phyloP scores from a whole-genome alignment of 2,888 invertebrate species.

The Phortica okadai region DNA sequence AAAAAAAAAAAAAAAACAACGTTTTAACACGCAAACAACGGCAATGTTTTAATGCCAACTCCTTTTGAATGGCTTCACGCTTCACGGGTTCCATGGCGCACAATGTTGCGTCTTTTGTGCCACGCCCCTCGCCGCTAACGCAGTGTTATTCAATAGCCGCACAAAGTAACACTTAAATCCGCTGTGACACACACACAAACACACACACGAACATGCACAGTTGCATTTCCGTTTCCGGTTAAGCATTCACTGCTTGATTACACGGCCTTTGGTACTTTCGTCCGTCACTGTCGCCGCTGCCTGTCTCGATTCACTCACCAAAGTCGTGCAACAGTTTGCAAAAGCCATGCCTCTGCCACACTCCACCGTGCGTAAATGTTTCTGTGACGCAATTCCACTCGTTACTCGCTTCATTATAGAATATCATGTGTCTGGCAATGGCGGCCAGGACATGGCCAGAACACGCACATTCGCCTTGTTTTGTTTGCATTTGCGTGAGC shows the following conservation, averaged over 20 bases:
- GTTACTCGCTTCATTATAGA: conserved; percentile 15
- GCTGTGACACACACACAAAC: background rate
- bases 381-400: conserved; percentile 18
- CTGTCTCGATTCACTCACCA: background rate
- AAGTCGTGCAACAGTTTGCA: conserved; percentile 15
- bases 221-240: conserved; percentile 28
- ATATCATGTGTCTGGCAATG: conserved; percentile 6
- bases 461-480: background rate
- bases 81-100: background rate
- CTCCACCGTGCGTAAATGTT: background rate
- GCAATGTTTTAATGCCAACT: too few relatives aligned
- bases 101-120: background rate
- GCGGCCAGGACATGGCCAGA: conserved; percentile 1
- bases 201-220: background rate
- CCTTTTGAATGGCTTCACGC: background rate
- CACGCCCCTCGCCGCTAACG: background rate
- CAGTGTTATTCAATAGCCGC: conserved; percentile 21
- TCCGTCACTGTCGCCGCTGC: background rate
- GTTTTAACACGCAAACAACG: too few relatives aligned
- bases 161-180: conserved; percentile 27
- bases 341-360: background rate
- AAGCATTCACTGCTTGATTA: background rate
- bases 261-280: background rate
- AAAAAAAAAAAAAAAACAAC: too few relatives aligned
- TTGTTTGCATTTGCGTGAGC: conserved; percentile 16